These are phyloP conservation scores for Dryoscopus gambensis DNA, from an alignment of 2,113 vertebrate species.

Conservation along the genomic window DNA sequence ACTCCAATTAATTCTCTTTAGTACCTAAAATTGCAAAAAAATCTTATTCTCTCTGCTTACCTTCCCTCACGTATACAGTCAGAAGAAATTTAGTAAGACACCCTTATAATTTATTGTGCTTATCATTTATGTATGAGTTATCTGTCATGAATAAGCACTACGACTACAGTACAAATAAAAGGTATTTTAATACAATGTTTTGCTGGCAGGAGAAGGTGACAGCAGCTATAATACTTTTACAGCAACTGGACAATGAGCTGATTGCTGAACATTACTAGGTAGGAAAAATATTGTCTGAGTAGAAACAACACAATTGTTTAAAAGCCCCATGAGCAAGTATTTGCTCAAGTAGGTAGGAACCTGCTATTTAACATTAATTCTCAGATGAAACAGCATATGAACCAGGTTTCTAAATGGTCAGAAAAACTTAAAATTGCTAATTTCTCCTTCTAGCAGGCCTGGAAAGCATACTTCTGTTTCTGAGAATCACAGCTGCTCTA, in stretches of 20 bases:
- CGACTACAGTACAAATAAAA: background rate
- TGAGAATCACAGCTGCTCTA: background rate
- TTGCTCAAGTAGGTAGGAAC: background rate
- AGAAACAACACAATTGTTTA: background rate
- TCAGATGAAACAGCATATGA: background rate
- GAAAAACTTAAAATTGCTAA: background rate
- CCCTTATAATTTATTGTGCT: background rate
- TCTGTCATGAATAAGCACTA: background rate
- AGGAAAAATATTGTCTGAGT: background rate
- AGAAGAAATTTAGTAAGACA: background rate
- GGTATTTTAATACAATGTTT: background rate
- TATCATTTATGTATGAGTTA: background rate
- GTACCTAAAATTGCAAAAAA: background rate
- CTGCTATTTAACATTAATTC: background rate
- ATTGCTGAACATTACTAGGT: background rate
- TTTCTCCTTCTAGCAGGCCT: background rate
- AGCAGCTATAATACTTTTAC: background rate
- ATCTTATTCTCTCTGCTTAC: background rate
- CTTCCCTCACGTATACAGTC: background rate
- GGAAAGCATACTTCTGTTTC: background rate
- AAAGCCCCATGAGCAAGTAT: background rate
- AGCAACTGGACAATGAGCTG: background rate
- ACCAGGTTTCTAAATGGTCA: background rate
- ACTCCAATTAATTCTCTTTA: background rate
- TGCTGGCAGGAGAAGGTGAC: background rate